Evolutionary conservation across 2,888 invertebrate species (phyloP), one percentile per base, ranked within the genome.

Genomic region (Yponomeuta malinellus): DNA sequence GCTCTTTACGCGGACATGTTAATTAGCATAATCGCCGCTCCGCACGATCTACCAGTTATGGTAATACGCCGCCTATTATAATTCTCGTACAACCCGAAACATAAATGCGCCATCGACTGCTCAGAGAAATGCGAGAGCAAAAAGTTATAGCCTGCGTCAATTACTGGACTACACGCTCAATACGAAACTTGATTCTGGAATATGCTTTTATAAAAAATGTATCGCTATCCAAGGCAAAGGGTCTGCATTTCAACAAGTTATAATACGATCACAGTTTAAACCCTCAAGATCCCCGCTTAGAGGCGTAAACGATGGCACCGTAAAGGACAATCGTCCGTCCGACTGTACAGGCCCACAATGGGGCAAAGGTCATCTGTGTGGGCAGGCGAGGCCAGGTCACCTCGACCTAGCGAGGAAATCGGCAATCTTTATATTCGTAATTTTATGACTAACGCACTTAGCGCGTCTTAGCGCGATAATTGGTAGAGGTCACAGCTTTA

Each of bases 361-460:
- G 68, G 33, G n/a, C 75, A 82, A 78, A 83, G 83, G 83, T 83
- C 83, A 75, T 48, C 10, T 78, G 72, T 75, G 81, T 78, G 78
- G 64, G 64, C 29, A 23, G 33, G 43, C 67, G 67, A 67, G 43
- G 67, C n/a, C 37, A 37, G 43, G 43, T 10, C 63, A 15, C 33
- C 31, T 52, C 29, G 15, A 23, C 29, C 70, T 23, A 48, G 78
- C 78, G 83, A 81, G 85, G 87, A 87, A 83, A 86, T 83, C 79
- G 81, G 77, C 84, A 76, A 83, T 88, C 84, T 31, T 63, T 63
- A 77, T 78, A 81, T 83, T 80, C 79, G 80, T 86, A 85, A 85
- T 85, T 84, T 82, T 76, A 83, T 82, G 81, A 89, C 87, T 86
- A 86, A 79, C 79, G 79, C 82, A 84, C 85, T 87, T 87, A 88